These are phyloP conservation scores for Globia sparganii DNA, from an alignment of 2,888 invertebrate species.

Conservation along the genomic window DNA sequence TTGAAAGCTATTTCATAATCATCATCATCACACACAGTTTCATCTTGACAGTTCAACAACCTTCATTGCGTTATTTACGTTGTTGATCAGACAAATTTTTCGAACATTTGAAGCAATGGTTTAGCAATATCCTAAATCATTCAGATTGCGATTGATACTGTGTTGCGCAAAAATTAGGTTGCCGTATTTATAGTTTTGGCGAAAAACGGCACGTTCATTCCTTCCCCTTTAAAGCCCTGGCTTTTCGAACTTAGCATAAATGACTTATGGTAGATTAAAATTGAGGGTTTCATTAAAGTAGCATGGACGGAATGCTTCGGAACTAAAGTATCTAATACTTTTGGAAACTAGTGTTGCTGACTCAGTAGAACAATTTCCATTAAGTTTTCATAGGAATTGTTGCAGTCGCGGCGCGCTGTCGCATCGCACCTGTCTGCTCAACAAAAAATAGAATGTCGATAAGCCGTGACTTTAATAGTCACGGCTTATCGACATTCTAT, in stretches of 20 bases:
- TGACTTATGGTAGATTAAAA: constrained; percentile 15
- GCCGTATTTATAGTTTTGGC: not conserved
- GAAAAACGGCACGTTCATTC: not conserved
- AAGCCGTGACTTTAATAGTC: too few relatives aligned
- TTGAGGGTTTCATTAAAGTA: not conserved
- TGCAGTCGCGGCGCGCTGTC: not conserved
- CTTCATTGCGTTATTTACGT: too few relatives aligned
- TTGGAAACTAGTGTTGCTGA: not conserved
- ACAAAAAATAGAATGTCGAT: too few relatives aligned
- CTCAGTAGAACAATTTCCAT: not conserved
- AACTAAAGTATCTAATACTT: not conserved
- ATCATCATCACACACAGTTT: too few relatives aligned
- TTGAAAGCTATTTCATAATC: too few relatives aligned
- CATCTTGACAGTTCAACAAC: too few relatives aligned
- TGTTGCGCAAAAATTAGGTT: too few relatives aligned
- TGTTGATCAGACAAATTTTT: too few relatives aligned
- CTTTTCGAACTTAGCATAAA: not conserved
- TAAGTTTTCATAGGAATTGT: not conserved
- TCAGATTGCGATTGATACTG: too few relatives aligned
- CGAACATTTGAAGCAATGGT: too few relatives aligned
- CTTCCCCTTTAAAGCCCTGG: not conserved
- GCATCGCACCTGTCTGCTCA: not conserved
- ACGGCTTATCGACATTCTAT: not conserved
- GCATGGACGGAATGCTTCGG: not conserved
- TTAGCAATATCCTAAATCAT: too few relatives aligned